Conservation (phyloP, 2,797 vertebrate genomes). For the Rhinophrynus dorsalis region DNA sequence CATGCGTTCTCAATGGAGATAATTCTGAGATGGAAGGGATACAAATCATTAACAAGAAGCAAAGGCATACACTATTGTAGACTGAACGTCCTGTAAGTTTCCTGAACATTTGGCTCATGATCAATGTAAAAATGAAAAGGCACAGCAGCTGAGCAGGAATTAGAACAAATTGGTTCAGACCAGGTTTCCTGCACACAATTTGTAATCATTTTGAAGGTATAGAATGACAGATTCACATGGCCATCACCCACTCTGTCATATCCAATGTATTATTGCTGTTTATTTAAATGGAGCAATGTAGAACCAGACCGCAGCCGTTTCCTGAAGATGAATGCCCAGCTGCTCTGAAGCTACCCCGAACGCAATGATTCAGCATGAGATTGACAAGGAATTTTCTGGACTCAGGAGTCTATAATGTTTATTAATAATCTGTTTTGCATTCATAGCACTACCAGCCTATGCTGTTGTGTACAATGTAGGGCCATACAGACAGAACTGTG, state of each 20-base stretch:
- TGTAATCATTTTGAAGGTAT: constrained; percentile 19
- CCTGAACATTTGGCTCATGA: constrained; percentile 66
- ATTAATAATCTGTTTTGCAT: not conserved
- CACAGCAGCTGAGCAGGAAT: constrained; percentile 62
- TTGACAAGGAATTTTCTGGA: constrained; percentile 1
- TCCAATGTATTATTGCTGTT: constrained; percentile 10
- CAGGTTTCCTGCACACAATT: constrained; percentile 35
- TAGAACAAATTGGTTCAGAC: constrained; percentile 48
- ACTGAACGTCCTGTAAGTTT: constrained; percentile 63
- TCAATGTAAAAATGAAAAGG: constrained; percentile 63
- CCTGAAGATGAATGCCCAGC: constrained; percentile 23
- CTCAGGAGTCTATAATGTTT: not conserved
- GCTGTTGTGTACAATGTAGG: too few relatives aligned
- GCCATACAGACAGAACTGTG: too few relatives aligned
- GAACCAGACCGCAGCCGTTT: constrained; percentile 18
- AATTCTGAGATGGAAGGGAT: too few relatives aligned
- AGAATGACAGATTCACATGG: constrained; percentile 30
- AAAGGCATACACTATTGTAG: constrained; percentile 53
- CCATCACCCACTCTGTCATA: constrained; percentile 1
- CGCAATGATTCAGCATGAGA: constrained; percentile 53
- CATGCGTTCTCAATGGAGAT: too few relatives aligned
- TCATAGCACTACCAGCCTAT: not conserved
- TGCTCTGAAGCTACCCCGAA: not conserved
- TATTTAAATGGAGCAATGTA: constrained; percentile 8
- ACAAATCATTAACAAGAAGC: constrained; percentile 60